Conservation (phyloP, 30 jellyfish, hydroid and myxozoan species). For the Nemopilema nomurai region DNA sequence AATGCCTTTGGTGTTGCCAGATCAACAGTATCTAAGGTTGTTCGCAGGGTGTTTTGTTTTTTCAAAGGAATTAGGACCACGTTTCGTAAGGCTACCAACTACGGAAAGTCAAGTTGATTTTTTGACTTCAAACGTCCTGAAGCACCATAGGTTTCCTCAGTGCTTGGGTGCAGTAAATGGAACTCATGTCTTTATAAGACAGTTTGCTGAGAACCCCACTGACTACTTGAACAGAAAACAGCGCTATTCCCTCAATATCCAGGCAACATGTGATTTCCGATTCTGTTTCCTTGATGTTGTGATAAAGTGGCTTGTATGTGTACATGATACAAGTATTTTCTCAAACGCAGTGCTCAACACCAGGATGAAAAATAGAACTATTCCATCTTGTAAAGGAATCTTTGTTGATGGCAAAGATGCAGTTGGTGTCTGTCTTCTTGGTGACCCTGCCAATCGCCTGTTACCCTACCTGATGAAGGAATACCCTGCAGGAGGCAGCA, state of each 20-base stretch:
- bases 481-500: conserved; percentile 44
- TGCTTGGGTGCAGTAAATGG: background rate
- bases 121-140: background rate
- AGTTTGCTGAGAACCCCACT: background rate
- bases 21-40: background rate
- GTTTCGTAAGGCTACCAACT: too few species aligned
- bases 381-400: conserved; percentile 23
- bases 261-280: background rate
- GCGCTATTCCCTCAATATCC: too few species aligned
- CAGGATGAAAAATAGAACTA: conserved; percentile 30
- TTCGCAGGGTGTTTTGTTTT: background rate
- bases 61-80: background rate
- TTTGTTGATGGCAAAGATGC: conserved; percentile 26
- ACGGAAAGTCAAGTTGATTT: background rate
- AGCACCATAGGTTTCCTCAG: background rate
- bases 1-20: background rate
- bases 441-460: conserved; percentile 50
- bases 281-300: background rate
- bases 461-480: conserved; percentile 42
- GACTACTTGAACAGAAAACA: background rate
- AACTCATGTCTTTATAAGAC: background rate
- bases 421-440: conserved; percentile 26
- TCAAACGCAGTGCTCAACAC: conserved; percentile 13
- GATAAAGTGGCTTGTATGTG: background rate
- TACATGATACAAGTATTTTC: conserved; percentile 46